Evolutionary conservation across 2,113 vertebrate genomes (phyloP).

Genomic region (Heterocephalus glaber): DNA sequence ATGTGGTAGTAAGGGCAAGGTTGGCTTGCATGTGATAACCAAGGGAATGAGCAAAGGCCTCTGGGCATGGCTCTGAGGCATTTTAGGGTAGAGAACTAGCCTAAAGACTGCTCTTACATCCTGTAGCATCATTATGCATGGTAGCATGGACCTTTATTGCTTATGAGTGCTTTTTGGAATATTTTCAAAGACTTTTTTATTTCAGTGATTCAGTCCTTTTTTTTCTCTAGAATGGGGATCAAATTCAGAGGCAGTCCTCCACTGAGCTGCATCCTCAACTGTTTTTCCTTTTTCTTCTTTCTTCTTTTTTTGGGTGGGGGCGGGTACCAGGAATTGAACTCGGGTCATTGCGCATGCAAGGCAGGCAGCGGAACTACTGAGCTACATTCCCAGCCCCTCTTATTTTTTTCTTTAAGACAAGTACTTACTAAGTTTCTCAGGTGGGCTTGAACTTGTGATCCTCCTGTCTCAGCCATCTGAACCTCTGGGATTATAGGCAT

Average conservation of each 20-base stretch:
- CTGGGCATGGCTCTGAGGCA: not conserved
- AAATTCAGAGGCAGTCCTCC: not conserved
- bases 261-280: not conserved
- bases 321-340: too few relatives aligned
- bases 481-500: not conserved
- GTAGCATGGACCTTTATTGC: not conserved
- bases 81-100: not conserved
- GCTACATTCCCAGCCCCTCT: too few relatives aligned
- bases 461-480: not conserved
- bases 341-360: too few relatives aligned
- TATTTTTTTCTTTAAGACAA: not conserved
- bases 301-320: not conserved
- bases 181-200: not conserved
- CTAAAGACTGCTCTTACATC: not conserved
- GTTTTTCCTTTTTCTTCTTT: accelerated
- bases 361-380: too few relatives aligned
- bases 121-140: not conserved
- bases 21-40: not conserved
- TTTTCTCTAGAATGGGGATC: not conserved
- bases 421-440: not conserved
- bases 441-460: not conserved
- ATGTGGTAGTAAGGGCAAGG: not conserved
- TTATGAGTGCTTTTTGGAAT: not conserved
- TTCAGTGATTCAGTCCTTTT: not conserved
- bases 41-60: not conserved